These are phyloP conservation scores for Thysanoteuthis rhombus DNA, from an alignment of 2,888 invertebrate genomes.

Conservation along the genomic window DNA sequence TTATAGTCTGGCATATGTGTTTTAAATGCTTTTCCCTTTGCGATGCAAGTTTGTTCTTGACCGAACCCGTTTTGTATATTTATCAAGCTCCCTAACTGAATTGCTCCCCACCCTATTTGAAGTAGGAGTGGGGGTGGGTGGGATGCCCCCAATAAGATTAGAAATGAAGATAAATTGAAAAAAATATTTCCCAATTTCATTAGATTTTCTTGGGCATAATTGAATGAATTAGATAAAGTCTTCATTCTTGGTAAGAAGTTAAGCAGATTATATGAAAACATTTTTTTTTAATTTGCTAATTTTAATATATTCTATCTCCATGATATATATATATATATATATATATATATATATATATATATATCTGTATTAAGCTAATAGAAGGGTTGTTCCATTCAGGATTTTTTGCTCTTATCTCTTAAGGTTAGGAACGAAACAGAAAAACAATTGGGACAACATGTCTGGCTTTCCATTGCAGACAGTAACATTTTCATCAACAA, in stretches of 20 bases:
- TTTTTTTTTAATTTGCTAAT: not conserved
- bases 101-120: not conserved
- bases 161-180: not conserved
- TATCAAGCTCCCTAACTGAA: not conserved
- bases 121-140: not conserved
- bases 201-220: not conserved
- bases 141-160: not conserved
- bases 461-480: not conserved
- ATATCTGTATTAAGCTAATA: not conserved
- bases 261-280: not conserved
- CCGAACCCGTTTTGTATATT: not conserved
- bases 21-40: not conserved
- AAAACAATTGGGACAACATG: not conserved
- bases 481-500: not conserved
- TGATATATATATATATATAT: not conserved
- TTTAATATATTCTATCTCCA: not conserved
- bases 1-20: no score
- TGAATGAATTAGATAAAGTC: not conserved
- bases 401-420: not conserved
- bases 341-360: not conserved
- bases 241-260: not conserved
- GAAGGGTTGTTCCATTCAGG: not conserved
- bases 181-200: not conserved
- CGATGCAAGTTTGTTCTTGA: not conserved
- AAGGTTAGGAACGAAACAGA: not conserved